These are phyloP conservation scores for Lamellibrachia satsuma DNA, from an alignment of 2,888 invertebrate species.

Conservation along the genomic window DNA sequence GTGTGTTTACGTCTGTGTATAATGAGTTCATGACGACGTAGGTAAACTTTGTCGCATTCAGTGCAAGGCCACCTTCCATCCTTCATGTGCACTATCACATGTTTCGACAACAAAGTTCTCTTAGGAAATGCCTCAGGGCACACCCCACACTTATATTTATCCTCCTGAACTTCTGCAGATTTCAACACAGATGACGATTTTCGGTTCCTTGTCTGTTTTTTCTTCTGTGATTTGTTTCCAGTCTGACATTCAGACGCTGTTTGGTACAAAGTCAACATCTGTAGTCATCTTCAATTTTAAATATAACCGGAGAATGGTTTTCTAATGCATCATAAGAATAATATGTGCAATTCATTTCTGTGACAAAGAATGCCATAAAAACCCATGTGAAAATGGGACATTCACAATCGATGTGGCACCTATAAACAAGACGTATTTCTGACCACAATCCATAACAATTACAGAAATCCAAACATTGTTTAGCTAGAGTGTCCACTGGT, in stretches of 20 bases:
- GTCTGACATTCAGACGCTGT: neutral
- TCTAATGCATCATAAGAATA: no score
- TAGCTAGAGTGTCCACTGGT: no score
- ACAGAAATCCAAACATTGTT: no score
- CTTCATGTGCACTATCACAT: neutral
- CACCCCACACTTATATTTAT: conserved; percentile 2
- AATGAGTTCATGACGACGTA: neutral
- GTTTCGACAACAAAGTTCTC: neutral
- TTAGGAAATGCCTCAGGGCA: neutral
- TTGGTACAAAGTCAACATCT: neutral
- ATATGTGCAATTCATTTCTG: no score
- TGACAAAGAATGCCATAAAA: no score
- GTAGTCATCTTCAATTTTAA: neutral
- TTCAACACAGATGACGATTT: neutral
- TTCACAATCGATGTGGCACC: no score
- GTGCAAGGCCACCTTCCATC: neutral
- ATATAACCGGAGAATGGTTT: no score
- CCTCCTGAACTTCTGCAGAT: neutral
- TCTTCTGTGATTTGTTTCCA: neutral
- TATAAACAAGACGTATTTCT: no score
- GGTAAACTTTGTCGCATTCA: neutral
- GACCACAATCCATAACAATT: no score
- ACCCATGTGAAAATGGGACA: no score
- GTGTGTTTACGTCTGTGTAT: neutral
- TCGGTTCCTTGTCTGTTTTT: neutral